A percentile compares a stretch with the other conserved stretches of the same genome.
phyloP scores from a whole-genome alignment of 2,888 invertebrate species.

The Parthenolecanium corni region DNA sequence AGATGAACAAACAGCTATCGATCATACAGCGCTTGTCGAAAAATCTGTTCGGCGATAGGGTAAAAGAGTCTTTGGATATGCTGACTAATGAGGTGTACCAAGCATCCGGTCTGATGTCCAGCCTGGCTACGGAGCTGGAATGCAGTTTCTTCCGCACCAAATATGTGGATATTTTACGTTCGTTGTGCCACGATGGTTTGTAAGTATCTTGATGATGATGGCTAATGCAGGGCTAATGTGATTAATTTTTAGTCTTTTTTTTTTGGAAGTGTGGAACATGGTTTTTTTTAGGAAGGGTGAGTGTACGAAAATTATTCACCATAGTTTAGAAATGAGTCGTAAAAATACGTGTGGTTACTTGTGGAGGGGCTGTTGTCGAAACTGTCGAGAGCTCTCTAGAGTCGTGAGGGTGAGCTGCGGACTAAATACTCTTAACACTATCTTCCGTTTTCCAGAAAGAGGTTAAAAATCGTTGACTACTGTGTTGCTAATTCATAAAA shows the following conservation, averaged over 20 bases:
- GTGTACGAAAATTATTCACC: too few species aligned
- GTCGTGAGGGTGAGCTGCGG: too few species aligned
- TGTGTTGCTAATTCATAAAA: too few species aligned
- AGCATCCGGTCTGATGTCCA: slow-evolving; percentile 42
- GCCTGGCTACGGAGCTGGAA: slow-evolving; percentile 59
- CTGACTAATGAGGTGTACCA: slow-evolving; percentile 65
- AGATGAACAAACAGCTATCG: slow-evolving; percentile 44
- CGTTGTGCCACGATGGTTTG: slow-evolving; percentile 71
- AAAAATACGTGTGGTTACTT: neutral
- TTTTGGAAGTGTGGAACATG: neutral
- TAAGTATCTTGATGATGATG: slow-evolving; percentile 41
- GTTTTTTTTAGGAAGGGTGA: neutral
- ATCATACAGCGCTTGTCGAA: slow-evolving; percentile 43
- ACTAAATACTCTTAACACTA: too few species aligned
- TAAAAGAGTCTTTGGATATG: slow-evolving; percentile 47
- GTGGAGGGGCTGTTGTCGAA: too few species aligned
- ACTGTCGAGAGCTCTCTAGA: too few species aligned
- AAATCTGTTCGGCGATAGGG: slow-evolving; percentile 43
- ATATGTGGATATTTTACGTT: slow-evolving; percentile 66
- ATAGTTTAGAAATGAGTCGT: too few species aligned
- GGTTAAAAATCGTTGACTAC: too few species aligned
- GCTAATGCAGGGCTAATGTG: neutral
- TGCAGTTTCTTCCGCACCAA: slow-evolving; percentile 73
- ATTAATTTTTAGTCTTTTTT: neutral
- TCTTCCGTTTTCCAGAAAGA: too few species aligned